Percentiles rank a stretch among this genome's conserved stretches.
Evolutionary conservation across 2,888 invertebrate species (phyloP).

Genomic region (Habrosyne pyritoides): DNA sequence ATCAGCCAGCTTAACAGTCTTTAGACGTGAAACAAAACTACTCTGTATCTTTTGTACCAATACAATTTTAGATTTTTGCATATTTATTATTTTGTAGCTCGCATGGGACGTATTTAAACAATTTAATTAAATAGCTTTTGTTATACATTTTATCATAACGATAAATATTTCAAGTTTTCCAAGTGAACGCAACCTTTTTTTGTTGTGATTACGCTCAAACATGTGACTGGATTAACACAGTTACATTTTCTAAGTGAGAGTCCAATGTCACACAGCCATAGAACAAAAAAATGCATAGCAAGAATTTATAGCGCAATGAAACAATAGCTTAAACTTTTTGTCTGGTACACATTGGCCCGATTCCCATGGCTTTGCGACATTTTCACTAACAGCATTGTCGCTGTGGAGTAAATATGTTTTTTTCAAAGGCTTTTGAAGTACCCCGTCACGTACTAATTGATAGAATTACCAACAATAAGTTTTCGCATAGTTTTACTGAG

Average conservation of each 20-base stretch:
- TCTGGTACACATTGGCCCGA: slow-evolving; percentile 39
- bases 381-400: slow-evolving; percentile 50
- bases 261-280: slow-evolving; percentile 9
- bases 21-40: too few relatives aligned
- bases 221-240: neutral
- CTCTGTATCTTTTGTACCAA: too few relatives aligned
- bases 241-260: neutral
- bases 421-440: neutral
- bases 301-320: slow-evolving; percentile 31
- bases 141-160: too few relatives aligned
- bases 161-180: too few relatives aligned
- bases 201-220: neutral
- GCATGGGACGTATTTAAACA: too few relatives aligned
- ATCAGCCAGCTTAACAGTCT: too few relatives aligned
- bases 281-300: slow-evolving; percentile 32
- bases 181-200: too few relatives aligned
- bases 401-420: slow-evolving; percentile 18
- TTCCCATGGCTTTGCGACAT: slow-evolving; percentile 59
- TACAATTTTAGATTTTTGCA: too few relatives aligned
- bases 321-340: slow-evolving; percentile 51
- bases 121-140: too few relatives aligned
- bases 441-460: neutral
- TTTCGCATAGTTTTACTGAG: slow-evolving; percentile 4
- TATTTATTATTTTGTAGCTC: too few relatives aligned
- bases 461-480: neutral